These are phyloP conservation scores for Pararge aegeria DNA, from an alignment of 1,140 invertebrate genomes.

Conservation along the genomic window DNA sequence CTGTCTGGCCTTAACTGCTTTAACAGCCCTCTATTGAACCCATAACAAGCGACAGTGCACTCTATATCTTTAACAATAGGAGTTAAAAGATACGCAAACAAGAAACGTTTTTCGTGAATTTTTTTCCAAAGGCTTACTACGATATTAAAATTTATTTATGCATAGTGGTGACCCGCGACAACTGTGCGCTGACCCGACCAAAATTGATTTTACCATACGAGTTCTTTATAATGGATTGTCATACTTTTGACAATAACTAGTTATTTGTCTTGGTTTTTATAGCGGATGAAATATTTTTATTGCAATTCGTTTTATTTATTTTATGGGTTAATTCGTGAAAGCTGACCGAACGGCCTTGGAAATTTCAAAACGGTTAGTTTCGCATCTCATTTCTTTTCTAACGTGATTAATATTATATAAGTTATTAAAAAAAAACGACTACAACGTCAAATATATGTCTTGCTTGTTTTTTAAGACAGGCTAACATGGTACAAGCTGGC, in stretches of 20 bases:
- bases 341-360: background rate
- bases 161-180: slow-evolving; percentile 19
- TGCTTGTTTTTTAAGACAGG: no score
- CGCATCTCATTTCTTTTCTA: background rate
- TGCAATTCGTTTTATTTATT: slow-evolving; percentile 6
- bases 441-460: no score
- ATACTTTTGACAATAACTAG: slow-evolving; percentile 18
- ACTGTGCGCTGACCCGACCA: slow-evolving; percentile 6
- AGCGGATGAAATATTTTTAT: slow-evolving; percentile 2
- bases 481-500: no score
- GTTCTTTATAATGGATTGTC: slow-evolving; percentile 16
- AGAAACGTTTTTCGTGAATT: background rate
- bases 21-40: background rate
- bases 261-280: slow-evolving; percentile 10
- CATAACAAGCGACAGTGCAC: background rate
- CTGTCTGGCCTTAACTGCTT: slow-evolving; percentile 29
- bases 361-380: background rate
- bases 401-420: background rate
- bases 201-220: slow-evolving; percentile 18
- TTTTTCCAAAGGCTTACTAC: slow-evolving; percentile 17
- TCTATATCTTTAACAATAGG: background rate
- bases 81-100: background rate
- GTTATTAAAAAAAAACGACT: no score
- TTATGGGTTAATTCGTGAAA: slow-evolving; percentile 9
- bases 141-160: slow-evolving; percentile 25